A percentile compares a stretch with the other conserved stretches of the same genome.
Evolutionary conservation across 64 coral and sea anemone species (phyloP).

Genomic region (Montipora cactus): DNA sequence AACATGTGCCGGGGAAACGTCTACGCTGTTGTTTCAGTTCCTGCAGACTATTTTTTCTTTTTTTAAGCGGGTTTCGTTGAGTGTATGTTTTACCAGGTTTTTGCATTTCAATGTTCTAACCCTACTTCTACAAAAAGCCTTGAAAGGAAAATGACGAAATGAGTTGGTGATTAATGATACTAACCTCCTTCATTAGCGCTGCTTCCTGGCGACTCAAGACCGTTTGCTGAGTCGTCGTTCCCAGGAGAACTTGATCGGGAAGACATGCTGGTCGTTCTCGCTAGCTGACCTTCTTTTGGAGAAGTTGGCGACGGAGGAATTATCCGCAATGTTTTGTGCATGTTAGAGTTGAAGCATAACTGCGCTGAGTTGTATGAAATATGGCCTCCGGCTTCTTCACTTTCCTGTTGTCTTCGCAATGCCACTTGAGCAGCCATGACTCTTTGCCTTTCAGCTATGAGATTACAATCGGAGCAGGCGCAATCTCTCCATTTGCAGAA

Average conservation of each 20-base stretch:
- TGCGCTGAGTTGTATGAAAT: neutral
- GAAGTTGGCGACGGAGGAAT: conserved; percentile 40
- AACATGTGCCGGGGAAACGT: no score
- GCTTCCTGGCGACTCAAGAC: conserved; percentile 7
- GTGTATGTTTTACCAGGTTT: no score
- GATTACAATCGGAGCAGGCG: conserved; percentile 76
- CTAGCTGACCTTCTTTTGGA: conserved; percentile 14
- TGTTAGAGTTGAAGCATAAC: conserved; percentile 30
- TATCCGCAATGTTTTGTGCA: conserved; percentile 6
- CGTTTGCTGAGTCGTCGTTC: neutral
- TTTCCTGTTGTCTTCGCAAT: conserved; percentile 79
- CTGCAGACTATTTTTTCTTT: no score
- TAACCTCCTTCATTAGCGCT: conserved; percentile 29
- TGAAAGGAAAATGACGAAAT: neutral
- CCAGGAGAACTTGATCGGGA: conserved; percentile 33
- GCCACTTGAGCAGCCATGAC: conserved; percentile 88
- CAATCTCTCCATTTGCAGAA: conserved; percentile 91
- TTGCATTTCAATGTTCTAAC: no score
- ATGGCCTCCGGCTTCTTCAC: conserved; percentile 42
- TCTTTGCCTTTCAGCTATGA: conserved; percentile 81
- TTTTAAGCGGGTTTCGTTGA: no score
- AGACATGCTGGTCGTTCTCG: conserved; percentile 24
- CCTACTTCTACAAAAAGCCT: neutral
- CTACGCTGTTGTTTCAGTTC: no score
- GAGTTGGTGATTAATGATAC: neutral